A percentile compares a stretch with the other conserved stretches of the same genome.
phyloP scores from a whole-genome alignment of 1,140 invertebrate species.

The Venustaconcha ellipsiformis region DNA sequence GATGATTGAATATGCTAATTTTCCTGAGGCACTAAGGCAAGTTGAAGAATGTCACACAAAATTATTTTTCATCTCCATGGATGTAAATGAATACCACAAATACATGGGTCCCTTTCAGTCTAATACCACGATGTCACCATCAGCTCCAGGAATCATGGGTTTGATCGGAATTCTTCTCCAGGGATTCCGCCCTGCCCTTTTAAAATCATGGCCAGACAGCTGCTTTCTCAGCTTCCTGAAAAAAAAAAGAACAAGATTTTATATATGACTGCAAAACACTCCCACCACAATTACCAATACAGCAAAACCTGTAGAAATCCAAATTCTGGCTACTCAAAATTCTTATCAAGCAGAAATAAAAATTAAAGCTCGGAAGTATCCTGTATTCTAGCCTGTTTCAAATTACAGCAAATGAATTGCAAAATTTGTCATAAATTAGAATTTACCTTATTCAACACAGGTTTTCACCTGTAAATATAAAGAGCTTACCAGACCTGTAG shows the following conservation, averaged over 20 bases:
- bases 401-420: too few species aligned
- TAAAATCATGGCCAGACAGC: constrained; percentile 83
- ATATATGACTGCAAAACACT: background rate
- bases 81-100: too few species aligned
- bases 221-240: constrained; percentile 86
- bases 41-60: too few species aligned
- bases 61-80: too few species aligned
- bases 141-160: constrained; percentile 35
- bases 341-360: background rate
- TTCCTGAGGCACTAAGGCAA: too few species aligned
- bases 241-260: constrained; percentile 19
- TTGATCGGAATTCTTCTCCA: constrained; percentile 73
- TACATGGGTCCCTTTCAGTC: constrained; percentile 28
- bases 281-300: background rate
- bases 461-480: too few species aligned
- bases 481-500: too few species aligned
- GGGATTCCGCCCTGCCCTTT: constrained; percentile 90
- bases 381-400: too few species aligned
- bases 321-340: background rate
- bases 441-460: too few species aligned
- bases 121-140: constrained; percentile 44
- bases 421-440: too few species aligned
- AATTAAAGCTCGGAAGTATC: too few species aligned
- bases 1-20: too few species aligned
- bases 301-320: background rate